Percentiles rank a stretch among this genome's conserved stretches.
phyloP scores from a whole-genome alignment of 2,888 invertebrate genomes.

The Spilosoma lubricipeda region DNA sequence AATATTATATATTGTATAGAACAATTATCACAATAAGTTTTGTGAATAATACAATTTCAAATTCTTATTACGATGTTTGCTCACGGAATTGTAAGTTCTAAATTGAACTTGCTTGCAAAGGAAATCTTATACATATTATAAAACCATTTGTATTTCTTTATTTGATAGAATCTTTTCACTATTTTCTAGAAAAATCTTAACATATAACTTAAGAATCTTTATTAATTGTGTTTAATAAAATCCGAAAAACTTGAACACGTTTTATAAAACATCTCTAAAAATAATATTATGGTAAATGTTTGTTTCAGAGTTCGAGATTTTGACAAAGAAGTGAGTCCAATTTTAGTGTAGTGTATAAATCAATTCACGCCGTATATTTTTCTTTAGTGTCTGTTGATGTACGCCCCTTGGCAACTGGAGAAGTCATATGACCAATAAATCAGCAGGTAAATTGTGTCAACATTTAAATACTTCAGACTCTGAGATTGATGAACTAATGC shows the following conservation, averaged over 20 bases:
- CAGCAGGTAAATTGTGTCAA: conserved; percentile 58
- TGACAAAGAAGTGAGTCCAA: conserved; percentile 56
- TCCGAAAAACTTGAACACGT: conserved; percentile 13
- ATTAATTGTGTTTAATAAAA: conserved; percentile 15
- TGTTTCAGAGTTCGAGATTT: conserved; percentile 44
- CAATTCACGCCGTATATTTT: conserved; percentile 64
- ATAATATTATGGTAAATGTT: conserved; percentile 33
- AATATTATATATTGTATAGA: too few relatives aligned
- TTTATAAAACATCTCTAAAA: conserved; percentile 29
- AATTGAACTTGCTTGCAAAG: too few relatives aligned
- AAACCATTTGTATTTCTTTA: neutral
- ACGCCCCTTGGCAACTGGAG: conserved; percentile 70
- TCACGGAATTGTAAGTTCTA: too few relatives aligned
- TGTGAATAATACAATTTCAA: too few relatives aligned
- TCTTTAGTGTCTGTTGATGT: conserved; percentile 54
- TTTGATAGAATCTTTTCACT: neutral
- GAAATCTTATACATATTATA: too few relatives aligned
- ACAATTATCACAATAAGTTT: too few relatives aligned
- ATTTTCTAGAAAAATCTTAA: neutral
- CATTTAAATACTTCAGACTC: conserved; percentile 38
- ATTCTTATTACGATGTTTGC: too few relatives aligned
- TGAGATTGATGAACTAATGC: conserved; percentile 43
- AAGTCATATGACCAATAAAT: conserved; percentile 73
- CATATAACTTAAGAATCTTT: neutral
- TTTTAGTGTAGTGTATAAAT: conserved; percentile 67